A percentile compares a stretch with the other conserved stretches of the same genome.
These are phyloP conservation scores for Heterodera filipjevi DNA, from an alignment of 2,888 invertebrate species.

Conservation along the genomic window DNA sequence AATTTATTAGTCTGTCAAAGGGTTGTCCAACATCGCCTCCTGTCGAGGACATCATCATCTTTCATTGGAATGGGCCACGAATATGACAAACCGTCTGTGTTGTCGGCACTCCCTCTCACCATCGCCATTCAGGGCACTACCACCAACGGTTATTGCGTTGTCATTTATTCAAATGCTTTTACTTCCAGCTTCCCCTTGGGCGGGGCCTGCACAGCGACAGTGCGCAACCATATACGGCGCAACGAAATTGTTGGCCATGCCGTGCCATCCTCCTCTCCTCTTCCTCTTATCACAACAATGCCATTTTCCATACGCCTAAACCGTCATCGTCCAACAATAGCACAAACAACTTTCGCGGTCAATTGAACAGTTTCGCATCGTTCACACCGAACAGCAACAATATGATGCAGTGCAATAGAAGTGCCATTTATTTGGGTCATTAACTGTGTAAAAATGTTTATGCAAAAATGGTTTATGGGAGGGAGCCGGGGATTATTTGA, in stretches of 20 bases:
- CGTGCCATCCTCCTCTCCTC: not conserved
- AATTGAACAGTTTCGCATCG: not conserved
- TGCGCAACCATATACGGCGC: not conserved
- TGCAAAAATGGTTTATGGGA: too few species aligned
- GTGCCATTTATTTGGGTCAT: too few species aligned
- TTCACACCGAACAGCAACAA: not conserved
- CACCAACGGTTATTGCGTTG: conserved; percentile 40
- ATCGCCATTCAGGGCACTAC: conserved; percentile 16
- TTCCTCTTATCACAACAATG: not conserved
- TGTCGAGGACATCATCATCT: not conserved
- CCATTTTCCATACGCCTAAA: conserved; percentile 3
- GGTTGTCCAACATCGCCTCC: conserved; percentile 30
- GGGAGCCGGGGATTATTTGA: too few species aligned
- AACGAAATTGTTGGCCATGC: not conserved
- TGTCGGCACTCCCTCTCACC: conserved; percentile 6
- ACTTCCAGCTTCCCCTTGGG: not conserved
- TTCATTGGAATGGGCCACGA: not conserved
- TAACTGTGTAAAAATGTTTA: too few species aligned
- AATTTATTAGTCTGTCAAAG: conserved; percentile 38
- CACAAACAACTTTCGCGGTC: not conserved
- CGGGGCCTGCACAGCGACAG: not conserved
- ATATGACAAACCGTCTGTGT: not conserved
- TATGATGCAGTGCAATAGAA: not conserved
- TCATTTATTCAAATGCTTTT: not conserved
- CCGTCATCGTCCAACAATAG: not conserved